Evolutionary conservation across 2,113 vertebrate species (phyloP), one percentile per base, ranked within the genome.

Genomic region (Otis tarda): DNA sequence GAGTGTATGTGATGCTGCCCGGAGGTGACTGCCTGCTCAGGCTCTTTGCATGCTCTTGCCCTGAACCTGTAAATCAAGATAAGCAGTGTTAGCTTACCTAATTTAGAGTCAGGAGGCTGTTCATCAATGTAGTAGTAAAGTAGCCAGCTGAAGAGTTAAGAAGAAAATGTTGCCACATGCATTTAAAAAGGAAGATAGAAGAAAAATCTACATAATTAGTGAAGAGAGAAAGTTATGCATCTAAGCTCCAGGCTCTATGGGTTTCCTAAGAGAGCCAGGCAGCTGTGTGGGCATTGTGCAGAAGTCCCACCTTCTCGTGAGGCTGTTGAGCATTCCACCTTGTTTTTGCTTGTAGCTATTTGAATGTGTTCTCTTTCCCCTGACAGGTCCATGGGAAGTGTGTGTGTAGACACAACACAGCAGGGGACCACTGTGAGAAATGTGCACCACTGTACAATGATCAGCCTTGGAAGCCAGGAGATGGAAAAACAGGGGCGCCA

Each of bases 371-470:
- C 50, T 89, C 56, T 28, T 63, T 73, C 23, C 59, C 64, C 87
- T 50, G 82, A 6, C 93, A 99, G 98, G 98, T 99, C 94, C 98
- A 97, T 3, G 98, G 98, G 37, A 97, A 97, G 93, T 99, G 99
- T 82, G 95, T 98, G 53, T 99, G 99, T 76, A 97, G 97, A 79
- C 99, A 99, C 95, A 98, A 99, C 97, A 99, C 99, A 19, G 98
- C 98, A 8, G 99, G 98, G 8, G 95, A 98, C 49, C 99, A 99
- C 97, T 99, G 99, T 90, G 98, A 99, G 94, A 98, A 92, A 91
- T 99, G 99, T 12, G 97, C 97, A 23, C 97, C 97, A 0, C 96
- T 99, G 57, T 98, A 98, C 97, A 99, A 99, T 1, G 98, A 99
- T 83, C 98, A 95, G 49, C 98, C 98, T 49, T 99, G 99, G 99